phyloP scores from a whole-genome alignment of 1,140 invertebrate genomes.

The Zaprionus camerounensis region DNA sequence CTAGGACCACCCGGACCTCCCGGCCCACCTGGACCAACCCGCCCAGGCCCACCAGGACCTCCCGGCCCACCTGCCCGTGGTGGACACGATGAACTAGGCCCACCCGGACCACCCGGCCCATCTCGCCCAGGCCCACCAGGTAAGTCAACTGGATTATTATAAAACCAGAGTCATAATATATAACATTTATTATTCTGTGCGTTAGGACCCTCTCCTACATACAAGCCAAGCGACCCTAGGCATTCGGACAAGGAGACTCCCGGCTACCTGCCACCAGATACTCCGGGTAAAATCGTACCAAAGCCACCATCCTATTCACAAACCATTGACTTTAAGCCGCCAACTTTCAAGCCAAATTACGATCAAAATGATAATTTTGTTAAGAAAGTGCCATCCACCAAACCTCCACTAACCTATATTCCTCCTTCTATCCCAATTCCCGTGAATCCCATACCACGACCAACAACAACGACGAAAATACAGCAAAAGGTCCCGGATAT shows the following conservation, averaged over 20 bases:
- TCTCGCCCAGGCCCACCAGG: slow-evolving; percentile 41
- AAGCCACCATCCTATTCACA: slow-evolving; percentile 55
- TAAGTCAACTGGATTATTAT: not conserved
- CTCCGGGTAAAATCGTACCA: slow-evolving; percentile 70
- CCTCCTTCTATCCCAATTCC: slow-evolving; percentile 76
- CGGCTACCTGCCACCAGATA: slow-evolving; percentile 77
- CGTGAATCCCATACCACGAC: slow-evolving; percentile 55
- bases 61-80: slow-evolving; percentile 50
- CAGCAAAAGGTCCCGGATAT: slow-evolving; percentile 79
- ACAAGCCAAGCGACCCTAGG: slow-evolving; percentile 63
- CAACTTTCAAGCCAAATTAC: slow-evolving; percentile 70
- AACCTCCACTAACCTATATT: slow-evolving; percentile 78
- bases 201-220: slow-evolving; percentile 40
- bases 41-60: slow-evolving; percentile 58
- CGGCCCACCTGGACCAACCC: slow-evolving; percentile 64
- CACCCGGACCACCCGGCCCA: slow-evolving; percentile 53
- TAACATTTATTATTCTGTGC: not conserved
- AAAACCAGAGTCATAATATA: not conserved
- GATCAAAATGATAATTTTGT: slow-evolving; percentile 67
- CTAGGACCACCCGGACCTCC: slow-evolving; percentile 65
- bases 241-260: slow-evolving; percentile 72
- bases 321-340: slow-evolving; percentile 53
- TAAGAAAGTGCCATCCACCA: slow-evolving; percentile 60
- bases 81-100: slow-evolving; percentile 26
- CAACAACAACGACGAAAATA: slow-evolving; percentile 54